Evolutionary conservation across 1,140 invertebrate species (phyloP), one percentile per base, ranked within the genome.

Genomic region (Drosophila azteca): DNA sequence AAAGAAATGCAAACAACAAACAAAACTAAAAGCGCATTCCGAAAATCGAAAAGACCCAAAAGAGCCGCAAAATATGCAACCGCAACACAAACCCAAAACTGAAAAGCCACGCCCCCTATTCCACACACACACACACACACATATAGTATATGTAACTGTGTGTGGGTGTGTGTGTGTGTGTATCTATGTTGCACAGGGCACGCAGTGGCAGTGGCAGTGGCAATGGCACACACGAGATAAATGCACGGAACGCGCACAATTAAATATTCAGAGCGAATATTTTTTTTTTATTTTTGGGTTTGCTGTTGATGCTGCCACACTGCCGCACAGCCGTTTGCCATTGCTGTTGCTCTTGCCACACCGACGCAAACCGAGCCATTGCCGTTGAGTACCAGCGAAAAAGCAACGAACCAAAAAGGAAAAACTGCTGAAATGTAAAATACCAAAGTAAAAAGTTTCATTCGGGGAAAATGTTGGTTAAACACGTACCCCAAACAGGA

Each of bases 231-330:
- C 44, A 68, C 62, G 71, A 76, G 73, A 76, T 76, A 76, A 76
- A 76, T 76, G 73, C 73, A 76, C 15, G 55, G 73, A 85, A 67
- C 66, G 68, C 81, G 81, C 81, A 84, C 81, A 84, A 84, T 84
- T 84, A 85, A 84, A 84, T 85, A 84, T 84, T 80, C 80, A 84
- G 81, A 84, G 72, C 77, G 80, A 85, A 85, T 84, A 85, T 80
- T 85, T 77, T 70, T 35, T 9, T 35, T 9, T 35, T 11, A 9
- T 3, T 39, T 44, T 62, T 41, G 53, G 63, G 43, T 49, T 41
- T 50, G 11, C 24, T 49, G 46, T 49, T 13, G n/a, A 61, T 39
- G 46, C 55, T 20, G 17, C 17, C 17, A 20, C 49, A 54, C 60
- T 17, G 17, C 35, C 35, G 13, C 35, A 39, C 35, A 35, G 31